These are phyloP conservation scores for Coptodon bakossiorum DNA, from an alignment of 2,113 vertebrate genomes.

Conservation along the genomic window DNA sequence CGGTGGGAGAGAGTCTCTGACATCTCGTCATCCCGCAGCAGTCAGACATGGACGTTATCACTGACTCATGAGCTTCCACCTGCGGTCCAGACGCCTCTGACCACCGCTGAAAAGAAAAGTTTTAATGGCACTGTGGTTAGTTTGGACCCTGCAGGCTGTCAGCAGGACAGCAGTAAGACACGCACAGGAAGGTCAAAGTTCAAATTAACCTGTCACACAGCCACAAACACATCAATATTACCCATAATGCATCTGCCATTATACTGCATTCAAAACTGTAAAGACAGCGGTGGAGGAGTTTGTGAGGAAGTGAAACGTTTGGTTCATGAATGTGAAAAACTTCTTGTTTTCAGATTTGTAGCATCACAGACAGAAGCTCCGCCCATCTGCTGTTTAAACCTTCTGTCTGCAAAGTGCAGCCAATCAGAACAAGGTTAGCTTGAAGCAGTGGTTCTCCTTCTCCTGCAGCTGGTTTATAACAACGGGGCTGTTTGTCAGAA, in stretches of 20 bases:
- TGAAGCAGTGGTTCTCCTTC: not conserved
- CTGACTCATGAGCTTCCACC: not conserved
- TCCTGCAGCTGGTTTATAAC: not conserved
- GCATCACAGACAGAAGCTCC: not conserved
- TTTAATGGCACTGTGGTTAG: not conserved
- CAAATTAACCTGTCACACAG: not conserved
- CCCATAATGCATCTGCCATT: not conserved
- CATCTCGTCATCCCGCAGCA: not conserved
- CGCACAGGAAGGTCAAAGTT: not conserved
- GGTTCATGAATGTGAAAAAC: not conserved
- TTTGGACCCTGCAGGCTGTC: not conserved
- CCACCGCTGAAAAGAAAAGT: not conserved
- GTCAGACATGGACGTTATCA: not conserved
- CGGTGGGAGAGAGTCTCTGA: not conserved
- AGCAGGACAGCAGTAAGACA: not conserved
- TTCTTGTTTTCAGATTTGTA: not conserved
- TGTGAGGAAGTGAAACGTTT: not conserved
- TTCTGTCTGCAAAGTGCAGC: not conserved
- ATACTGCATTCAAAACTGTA: rapidly evolving
- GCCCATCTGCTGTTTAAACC: not conserved
- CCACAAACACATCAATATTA: not conserved
- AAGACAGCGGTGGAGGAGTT: not conserved
- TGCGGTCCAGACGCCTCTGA: not conserved
- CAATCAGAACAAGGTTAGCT: not conserved
- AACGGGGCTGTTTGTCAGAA: not conserved